phyloP scores from a whole-genome alignment of 2,113 vertebrate species.

The Heliornis fulica region DNA sequence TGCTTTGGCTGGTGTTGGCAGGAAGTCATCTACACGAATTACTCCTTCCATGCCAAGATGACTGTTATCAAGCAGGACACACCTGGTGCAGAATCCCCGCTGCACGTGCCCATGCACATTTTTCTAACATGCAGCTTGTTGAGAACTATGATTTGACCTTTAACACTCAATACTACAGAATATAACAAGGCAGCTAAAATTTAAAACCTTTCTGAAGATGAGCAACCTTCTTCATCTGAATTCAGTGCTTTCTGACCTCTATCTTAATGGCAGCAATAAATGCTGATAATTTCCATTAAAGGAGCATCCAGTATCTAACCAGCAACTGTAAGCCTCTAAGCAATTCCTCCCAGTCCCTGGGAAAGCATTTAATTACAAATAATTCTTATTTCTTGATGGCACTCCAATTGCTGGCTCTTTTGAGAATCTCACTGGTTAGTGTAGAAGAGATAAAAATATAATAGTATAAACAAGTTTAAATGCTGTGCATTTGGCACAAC shows the following conservation, averaged over 20 bases:
- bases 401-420: background rate
- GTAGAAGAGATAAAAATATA: background rate
- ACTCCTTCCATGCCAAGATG: background rate
- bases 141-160: background rate
- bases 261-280: background rate
- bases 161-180: background rate
- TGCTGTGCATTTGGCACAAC: background rate
- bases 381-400: background rate
- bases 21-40: background rate
- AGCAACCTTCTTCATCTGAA: background rate
- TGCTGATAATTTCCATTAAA: background rate
- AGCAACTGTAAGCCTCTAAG: background rate
- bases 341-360: background rate
- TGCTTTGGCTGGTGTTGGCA: background rate
- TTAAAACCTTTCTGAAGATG: background rate
- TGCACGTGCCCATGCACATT: rapidly evolving
- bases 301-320: background rate
- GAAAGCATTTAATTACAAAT: background rate
- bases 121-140: background rate
- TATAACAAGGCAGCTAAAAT: background rate
- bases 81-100: background rate
- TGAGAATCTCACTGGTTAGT: background rate
- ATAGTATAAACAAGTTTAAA: background rate
- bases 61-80: background rate
- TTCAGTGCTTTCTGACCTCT: background rate